Evolutionary conservation across 1,140 invertebrate genomes (phyloP), one percentile per base, ranked within the genome.

Genomic region (Papilio xuthus): DNA sequence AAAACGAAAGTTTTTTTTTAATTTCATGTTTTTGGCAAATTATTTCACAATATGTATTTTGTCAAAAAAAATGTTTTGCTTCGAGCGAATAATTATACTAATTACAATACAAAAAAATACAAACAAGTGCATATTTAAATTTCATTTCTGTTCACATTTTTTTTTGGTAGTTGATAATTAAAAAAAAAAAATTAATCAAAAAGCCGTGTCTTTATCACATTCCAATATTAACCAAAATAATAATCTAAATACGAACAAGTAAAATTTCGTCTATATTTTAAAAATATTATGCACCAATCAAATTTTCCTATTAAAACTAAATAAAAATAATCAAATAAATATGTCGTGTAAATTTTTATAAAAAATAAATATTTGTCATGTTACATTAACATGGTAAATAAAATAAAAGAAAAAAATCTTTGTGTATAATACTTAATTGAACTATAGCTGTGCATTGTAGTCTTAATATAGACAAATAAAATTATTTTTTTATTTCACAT

Each of bases 351-450:
- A 76, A 76, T 63, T 63, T 60, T 76, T 83, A 87, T 79, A 87
- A 89, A 67, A 90, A 91, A 92, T 89, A 90, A 91, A 89, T 89
- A 88, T 90, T 91, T 92, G 89, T 92, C 91, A 92, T 92, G 91
- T 90, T 91, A 89, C 80, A 90, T 87, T 85, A 83, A 91, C 87
- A 83, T 84, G 87, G 84, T 88, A 89, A 87, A 88, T 83, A 85
- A 86, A 82, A 83, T 80, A 84, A 74, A 80, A 81, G 78, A 85
- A 82, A 85, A 88, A 84, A 87, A 86, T 71, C 81, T 82, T 80
- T 83, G 82, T 86, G 84, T 88, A 88, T 89, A 91, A 90, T 89
- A 90, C 88, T 89, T 85, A 76, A 42, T 76, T 76, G 28, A 63
- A 76, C 74, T 76, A 76, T 63, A 76, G 32, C 74, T 76, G 77